A percentile compares a stretch with the other conserved stretches of the same genome.
These are phyloP conservation scores for Crocallis elinguaria DNA, from an alignment of 2,888 invertebrate genomes.

Conservation along the genomic window DNA sequence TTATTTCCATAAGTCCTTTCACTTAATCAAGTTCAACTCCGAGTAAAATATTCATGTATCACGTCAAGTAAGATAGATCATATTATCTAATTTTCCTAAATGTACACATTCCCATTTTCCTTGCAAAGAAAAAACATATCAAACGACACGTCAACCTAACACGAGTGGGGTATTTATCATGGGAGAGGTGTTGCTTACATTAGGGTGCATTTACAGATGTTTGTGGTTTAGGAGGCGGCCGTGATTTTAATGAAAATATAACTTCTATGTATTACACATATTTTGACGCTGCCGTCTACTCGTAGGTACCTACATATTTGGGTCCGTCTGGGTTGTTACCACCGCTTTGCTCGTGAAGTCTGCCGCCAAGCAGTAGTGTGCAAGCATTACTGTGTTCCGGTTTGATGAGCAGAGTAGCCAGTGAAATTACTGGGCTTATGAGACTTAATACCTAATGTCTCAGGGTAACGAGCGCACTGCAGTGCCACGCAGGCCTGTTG, in stretches of 20 bases:
- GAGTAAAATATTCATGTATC: constrained; percentile 1
- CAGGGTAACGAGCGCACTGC: too few species aligned
- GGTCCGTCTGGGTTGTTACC: too few species aligned
- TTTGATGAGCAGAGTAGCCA: too few species aligned
- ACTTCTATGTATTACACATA: too few species aligned
- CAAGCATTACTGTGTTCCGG: too few species aligned
- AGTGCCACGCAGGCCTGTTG: too few species aligned
- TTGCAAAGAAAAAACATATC: background rate
- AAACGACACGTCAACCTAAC: constrained; percentile 6
- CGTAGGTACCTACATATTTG: too few species aligned
- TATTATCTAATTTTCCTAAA: constrained; percentile 5
- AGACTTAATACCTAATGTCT: too few species aligned
- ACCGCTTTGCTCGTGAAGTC: too few species aligned
- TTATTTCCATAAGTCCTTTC: background rate
- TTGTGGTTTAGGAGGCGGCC: background rate
- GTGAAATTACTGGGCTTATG: too few species aligned
- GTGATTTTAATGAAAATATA: background rate
- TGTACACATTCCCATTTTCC: constrained; percentile 7
- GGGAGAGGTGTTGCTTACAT: constrained; percentile 1
- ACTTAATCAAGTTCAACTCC: constrained; percentile 6
- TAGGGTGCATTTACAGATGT: constrained; percentile 1
- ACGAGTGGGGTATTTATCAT: constrained; percentile 9
- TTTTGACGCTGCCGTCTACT: too few species aligned
- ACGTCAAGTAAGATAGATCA: background rate
- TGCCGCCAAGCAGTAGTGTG: too few species aligned